These are phyloP conservation scores for Limnodromus scolopaceus DNA, from an alignment of 2,797 vertebrate genomes.

Conservation along the genomic window DNA sequence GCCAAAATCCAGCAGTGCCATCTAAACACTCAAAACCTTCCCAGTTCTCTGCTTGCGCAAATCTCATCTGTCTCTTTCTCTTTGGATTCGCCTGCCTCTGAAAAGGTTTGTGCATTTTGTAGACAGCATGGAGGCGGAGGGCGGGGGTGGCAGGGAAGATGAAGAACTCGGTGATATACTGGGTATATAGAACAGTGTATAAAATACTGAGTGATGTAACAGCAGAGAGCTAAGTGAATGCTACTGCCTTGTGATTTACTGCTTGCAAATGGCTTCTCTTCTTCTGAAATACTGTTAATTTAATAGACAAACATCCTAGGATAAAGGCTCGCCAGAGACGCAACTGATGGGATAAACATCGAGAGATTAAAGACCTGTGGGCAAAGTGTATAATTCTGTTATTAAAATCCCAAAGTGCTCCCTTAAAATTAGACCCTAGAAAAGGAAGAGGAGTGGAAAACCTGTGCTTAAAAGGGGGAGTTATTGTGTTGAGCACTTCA, in stretches of 20 bases:
- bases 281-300: slow-evolving; percentile 78
- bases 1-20: slow-evolving; percentile 31
- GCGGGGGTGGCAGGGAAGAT: slow-evolving; percentile 43
- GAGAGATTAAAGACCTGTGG: slow-evolving; percentile 75
- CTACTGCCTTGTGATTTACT: slow-evolving; percentile 74
- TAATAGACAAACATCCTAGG: slow-evolving; percentile 80
- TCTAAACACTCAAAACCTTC: not conserved
- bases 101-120: slow-evolving; percentile 36
- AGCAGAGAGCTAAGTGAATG: slow-evolving; percentile 60
- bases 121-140: slow-evolving; percentile 53
- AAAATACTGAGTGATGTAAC: slow-evolving; percentile 55
- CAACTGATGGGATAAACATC: slow-evolving; percentile 74
- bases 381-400: slow-evolving; percentile 69
- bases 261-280: slow-evolving; percentile 70
- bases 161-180: slow-evolving; percentile 11
- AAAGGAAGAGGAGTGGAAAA: slow-evolving; percentile 51
- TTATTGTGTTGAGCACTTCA: slow-evolving; percentile 47
- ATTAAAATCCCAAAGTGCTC: slow-evolving; percentile 71
- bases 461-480: slow-evolving; percentile 60
- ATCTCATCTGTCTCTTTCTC: slow-evolving; percentile 27
- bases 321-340: slow-evolving; percentile 71
- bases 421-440: slow-evolving; percentile 57
- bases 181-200: slow-evolving; percentile 40
- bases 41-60: not conserved
- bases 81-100: not conserved